Evolutionary conservation across 2,888 invertebrate species (phyloP), one percentile per base, ranked within the genome.

Genomic region (Lepidochitona cinerea): DNA sequence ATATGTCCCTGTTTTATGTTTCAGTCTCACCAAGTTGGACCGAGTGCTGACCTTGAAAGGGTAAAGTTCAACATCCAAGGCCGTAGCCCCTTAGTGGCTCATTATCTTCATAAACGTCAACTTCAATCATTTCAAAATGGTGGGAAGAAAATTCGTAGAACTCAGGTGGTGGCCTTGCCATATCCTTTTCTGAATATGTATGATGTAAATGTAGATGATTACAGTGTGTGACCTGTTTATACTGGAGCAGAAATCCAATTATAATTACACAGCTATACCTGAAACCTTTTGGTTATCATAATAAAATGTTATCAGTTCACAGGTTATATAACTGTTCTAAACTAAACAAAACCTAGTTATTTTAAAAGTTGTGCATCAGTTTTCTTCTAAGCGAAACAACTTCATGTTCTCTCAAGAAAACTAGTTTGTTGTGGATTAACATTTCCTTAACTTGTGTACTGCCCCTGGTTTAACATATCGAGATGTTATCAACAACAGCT

Each of bases 41-140:
- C 87, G 33, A 89, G 89, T 1, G 86, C 88, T 0, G 83, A 85
- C 26, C 84, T 86, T 71, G 87, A 88, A 76, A 75, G 88, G n/a
- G 87, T 87, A 1, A 82, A 84, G 76, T 90, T 90, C 77, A 88
- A 88, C 82, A 83, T 87, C 7, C 78, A 84, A n/a, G 90, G 89
- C 7, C 85, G 86, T 9, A 89, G 89, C 77, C 90, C 90, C 4
- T 84, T 90, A 12, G 87, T 90, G 35, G 82, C 88, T 1, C 90
- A 90, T 79, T 90, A 87, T 75, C 84, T 89, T 12, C 84, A 87
- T 76, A 84, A 88, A 84, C 80, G 83, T 67, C 84, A 87, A 68
- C 81, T 89, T 32, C 72, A 81, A 26, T 83, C 85, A 67, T 83
- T 79, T 64, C 78, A 83, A 41, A 84, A 85, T 71, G 83, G 84